Conservation (phyloP, 2,113 vertebrate species). For the Anoplopoma fimbria region DNA sequence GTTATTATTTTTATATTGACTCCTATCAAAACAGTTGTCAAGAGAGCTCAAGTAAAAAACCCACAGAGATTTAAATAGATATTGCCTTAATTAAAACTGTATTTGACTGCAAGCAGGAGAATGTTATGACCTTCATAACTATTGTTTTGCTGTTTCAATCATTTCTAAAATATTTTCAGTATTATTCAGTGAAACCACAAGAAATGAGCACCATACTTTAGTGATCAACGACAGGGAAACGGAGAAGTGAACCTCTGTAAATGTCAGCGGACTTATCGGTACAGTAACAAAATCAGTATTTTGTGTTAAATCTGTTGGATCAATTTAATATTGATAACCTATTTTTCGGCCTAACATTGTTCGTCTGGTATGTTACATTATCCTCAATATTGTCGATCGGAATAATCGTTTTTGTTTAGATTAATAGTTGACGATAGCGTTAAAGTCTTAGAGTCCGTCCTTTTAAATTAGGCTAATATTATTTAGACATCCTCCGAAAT, state of each 20-base stretch:
- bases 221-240: neutral
- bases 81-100: slow-evolving; percentile 29
- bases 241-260: neutral
- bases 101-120: neutral
- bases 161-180: slow-evolving; percentile 17
- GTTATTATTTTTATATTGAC: slow-evolving; percentile 10
- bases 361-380: neutral
- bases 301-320: neutral
- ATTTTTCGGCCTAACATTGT: neutral
- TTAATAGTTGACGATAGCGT: neutral
- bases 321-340: neutral
- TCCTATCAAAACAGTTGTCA: slow-evolving; percentile 23
- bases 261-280: neutral
- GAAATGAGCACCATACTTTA: neutral
- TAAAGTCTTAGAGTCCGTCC: neutral
- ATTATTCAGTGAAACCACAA: slow-evolving; percentile 13
- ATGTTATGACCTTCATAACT: slow-evolving; percentile 33
- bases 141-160: slow-evolving; percentile 40
- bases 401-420: neutral
- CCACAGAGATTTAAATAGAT: neutral
- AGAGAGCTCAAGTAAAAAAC: neutral
- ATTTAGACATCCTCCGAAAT: neutral
- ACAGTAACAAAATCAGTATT: neutral
- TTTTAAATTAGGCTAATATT: neutral
- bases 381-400: neutral